Evolutionary conservation across 2,113 vertebrate species (phyloP).

Genomic region (Fulmarus glacialis): DNA sequence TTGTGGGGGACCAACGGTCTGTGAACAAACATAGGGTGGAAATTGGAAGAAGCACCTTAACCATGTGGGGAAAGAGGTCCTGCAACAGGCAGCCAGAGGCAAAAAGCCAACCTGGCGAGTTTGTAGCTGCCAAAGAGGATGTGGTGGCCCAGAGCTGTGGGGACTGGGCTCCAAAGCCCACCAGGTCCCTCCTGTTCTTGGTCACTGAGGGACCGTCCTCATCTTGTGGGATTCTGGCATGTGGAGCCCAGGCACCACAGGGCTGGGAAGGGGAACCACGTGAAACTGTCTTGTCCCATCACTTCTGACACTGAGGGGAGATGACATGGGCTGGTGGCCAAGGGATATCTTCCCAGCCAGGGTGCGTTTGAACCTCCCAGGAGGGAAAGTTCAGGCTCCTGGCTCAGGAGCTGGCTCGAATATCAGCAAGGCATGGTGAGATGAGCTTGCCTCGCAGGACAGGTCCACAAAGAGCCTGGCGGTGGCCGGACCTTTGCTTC

Average conservation of each 20-base stretch:
- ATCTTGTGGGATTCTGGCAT: neutral
- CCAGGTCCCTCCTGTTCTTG: neutral
- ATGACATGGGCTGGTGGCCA: neutral
- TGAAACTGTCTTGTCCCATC: neutral
- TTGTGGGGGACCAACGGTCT: rapidly evolving
- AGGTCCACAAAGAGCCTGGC: neutral
- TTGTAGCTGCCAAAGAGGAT: neutral
- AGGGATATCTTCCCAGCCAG: neutral
- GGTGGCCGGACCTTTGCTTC: neutral
- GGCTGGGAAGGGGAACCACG: neutral
- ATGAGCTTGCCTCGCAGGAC: neutral
- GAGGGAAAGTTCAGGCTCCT: neutral
- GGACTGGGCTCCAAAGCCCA: neutral
- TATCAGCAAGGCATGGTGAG: neutral
- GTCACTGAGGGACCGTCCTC: neutral
- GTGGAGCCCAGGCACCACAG: neutral
- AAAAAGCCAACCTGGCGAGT: neutral
- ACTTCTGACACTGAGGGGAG: neutral
- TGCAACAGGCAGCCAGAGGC: neutral
- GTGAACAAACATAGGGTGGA: neutral
- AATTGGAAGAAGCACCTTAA: neutral
- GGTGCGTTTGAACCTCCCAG: neutral
- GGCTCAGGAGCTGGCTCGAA: neutral
- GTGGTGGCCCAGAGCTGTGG: neutral
- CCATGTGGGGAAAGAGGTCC: neutral